These are phyloP conservation scores for Heliconius melpomene DNA, from an alignment of 1,140 invertebrate genomes.

Conservation along the genomic window DNA sequence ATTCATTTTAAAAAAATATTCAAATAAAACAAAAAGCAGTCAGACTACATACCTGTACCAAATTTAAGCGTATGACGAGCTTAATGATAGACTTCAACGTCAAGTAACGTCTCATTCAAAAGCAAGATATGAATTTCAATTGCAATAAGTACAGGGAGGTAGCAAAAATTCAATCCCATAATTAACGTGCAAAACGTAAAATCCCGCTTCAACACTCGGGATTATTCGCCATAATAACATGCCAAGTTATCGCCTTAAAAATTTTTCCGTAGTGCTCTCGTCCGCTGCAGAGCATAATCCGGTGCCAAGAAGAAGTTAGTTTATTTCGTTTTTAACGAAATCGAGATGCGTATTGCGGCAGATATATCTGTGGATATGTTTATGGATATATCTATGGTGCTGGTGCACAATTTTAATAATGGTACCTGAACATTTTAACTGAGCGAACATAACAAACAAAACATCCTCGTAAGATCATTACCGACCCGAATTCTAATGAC, in stretches of 20 bases:
- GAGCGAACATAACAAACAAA: constrained; percentile 72
- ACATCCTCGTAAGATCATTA: constrained; percentile 71
- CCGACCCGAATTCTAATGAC: constrained; percentile 75
- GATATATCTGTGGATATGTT: constrained; percentile 18
- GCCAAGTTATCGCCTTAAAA: constrained; percentile 59
- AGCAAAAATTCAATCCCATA: constrained; percentile 30
- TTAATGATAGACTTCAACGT: background rate
- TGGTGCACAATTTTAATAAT: constrained; percentile 50
- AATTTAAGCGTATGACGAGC: background rate
- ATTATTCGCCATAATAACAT: constrained; percentile 54
- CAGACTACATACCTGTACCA: background rate
- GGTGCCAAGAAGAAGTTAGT: constrained; percentile 54
- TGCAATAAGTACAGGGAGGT: constrained; percentile 10
- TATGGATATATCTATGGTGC: background rate
- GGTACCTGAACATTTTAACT: constrained; percentile 56
- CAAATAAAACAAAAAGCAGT: background rate
- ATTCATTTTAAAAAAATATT: too few species aligned
- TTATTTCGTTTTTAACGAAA: constrained; percentile 56
- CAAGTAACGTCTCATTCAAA: background rate
- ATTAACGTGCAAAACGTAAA: constrained; percentile 37
- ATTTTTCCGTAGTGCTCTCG: constrained; percentile 49
- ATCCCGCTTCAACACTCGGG: constrained; percentile 33
- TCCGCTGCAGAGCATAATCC: constrained; percentile 50
- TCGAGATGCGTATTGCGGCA: constrained; percentile 53
- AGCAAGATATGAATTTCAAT: constrained; percentile 18